Evolutionary conservation across 2,888 invertebrate species (phyloP).

Genomic region (Didymodactylos carnosus): DNA sequence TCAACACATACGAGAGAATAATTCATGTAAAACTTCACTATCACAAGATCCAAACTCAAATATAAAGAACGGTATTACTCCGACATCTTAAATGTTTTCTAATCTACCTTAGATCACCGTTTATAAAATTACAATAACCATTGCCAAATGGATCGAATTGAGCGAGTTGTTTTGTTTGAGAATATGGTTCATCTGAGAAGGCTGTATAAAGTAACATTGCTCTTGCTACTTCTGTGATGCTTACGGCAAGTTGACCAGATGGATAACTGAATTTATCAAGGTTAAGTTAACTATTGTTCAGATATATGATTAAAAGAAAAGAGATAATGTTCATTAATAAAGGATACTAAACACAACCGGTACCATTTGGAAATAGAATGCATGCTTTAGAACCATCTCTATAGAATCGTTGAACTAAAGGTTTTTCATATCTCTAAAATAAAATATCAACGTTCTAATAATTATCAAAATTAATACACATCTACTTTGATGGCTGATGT

Average conservation of each 20-base stretch:
- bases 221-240: constrained; percentile 21
- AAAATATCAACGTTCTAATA: neutral
- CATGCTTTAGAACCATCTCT: constrained; percentile 19
- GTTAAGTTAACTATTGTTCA: neutral
- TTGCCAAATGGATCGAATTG: constrained; percentile 27
- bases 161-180: constrained; percentile 19
- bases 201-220: constrained; percentile 18
- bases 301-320: neutral
- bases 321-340: constrained; percentile 14
- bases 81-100: neutral
- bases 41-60: too few relatives aligned
- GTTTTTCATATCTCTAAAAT: constrained; percentile 15
- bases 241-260: constrained; percentile 25
- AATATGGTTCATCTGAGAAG: constrained; percentile 18
- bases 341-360: neutral
- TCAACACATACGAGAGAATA: neutral
- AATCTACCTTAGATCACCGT: constrained; percentile 23
- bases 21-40: too few relatives aligned
- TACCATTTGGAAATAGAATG: neutral
- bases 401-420: constrained; percentile 25
- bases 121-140: constrained; percentile 24
- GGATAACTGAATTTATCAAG: constrained; percentile 21
- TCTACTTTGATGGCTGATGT: neutral
- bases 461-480: neutral
- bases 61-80: too few relatives aligned